Conservation (phyloP, 2,888 invertebrate species). For the Zygogramma bicolorata region DNA sequence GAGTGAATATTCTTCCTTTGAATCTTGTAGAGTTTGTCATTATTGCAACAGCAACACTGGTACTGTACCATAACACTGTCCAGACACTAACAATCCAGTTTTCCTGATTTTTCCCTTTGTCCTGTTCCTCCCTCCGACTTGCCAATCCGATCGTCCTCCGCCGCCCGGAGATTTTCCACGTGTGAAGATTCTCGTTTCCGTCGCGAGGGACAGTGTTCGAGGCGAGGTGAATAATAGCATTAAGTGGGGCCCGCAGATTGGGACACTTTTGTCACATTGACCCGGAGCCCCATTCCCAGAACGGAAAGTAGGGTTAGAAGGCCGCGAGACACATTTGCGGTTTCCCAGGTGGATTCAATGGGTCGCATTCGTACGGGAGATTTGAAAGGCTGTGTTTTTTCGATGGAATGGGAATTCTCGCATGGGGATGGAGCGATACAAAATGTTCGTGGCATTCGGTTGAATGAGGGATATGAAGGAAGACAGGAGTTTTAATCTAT, state of each 20-base stretch:
- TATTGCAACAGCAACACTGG: too few species aligned
- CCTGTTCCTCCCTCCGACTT: slow-evolving; percentile 2
- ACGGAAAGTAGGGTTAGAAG: slow-evolving; percentile 15
- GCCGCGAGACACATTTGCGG: slow-evolving; percentile 32
- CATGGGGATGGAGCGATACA: too few species aligned
- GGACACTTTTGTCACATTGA: slow-evolving; percentile 35
- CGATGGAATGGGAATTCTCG: background rate
- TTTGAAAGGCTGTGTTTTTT: slow-evolving; percentile 9
- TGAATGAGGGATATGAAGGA: too few species aligned
- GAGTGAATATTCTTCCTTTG: too few species aligned
- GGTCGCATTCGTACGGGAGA: slow-evolving; percentile 6
- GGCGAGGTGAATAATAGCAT: slow-evolving; percentile 34
- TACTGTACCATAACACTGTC: too few species aligned
- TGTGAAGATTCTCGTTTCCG: slow-evolving; percentile 21
- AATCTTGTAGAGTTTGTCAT: too few species aligned
- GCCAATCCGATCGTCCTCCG: slow-evolving; percentile 30
- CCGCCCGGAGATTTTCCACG: slow-evolving; percentile 28
- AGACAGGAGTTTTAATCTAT: too few species aligned
- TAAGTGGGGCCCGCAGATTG: slow-evolving; percentile 24
- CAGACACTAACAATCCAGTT: too few species aligned
- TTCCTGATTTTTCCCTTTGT: slow-evolving; percentile 21
- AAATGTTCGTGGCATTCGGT: too few species aligned
- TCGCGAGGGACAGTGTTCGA: background rate
- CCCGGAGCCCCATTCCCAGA: slow-evolving; percentile 23
- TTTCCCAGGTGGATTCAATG: slow-evolving; percentile 32